phyloP scores from a whole-genome alignment of 1,140 invertebrate species.

The Aphelenchoides besseyi region DNA sequence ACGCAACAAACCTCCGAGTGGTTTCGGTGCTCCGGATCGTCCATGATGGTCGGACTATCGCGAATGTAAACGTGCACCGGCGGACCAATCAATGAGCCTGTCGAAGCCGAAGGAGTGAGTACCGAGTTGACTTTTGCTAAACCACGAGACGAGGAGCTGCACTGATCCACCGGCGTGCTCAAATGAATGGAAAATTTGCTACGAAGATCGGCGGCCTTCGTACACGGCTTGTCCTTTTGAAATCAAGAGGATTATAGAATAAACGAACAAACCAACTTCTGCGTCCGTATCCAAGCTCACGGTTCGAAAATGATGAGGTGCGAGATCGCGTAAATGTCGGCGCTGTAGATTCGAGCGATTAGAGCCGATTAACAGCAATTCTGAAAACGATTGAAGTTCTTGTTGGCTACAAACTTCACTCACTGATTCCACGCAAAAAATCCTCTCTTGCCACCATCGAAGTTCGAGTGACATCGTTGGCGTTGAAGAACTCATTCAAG shows the following conservation, averaged over 20 bases:
- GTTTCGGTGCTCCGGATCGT: conserved; percentile 6
- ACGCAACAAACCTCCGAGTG: conserved; percentile 6
- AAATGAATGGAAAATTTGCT: conserved; percentile 9
- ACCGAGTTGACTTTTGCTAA: conserved; percentile 13
- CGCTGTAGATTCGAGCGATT: conserved; percentile 12
- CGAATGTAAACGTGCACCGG: conserved; percentile 16
- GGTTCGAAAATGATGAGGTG: conserved; percentile 21
- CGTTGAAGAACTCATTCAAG: conserved; percentile 41
- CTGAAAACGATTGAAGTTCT: neutral
- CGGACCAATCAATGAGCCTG: conserved; percentile 16
- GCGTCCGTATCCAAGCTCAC: conserved; percentile 18
- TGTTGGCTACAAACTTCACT: conserved; percentile 20
- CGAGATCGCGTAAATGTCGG: conserved; percentile 9
- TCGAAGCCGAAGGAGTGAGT: conserved; percentile 13
- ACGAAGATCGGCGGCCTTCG: neutral
- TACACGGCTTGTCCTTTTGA: conserved; percentile 5
- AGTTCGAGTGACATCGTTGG: conserved; percentile 28
- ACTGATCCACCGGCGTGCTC: neutral
- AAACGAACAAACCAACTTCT: neutral
- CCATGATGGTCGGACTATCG: conserved; percentile 18
- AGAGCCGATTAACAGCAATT: conserved; percentile 18
- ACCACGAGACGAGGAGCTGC: neutral
- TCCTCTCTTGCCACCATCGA: conserved; percentile 34
- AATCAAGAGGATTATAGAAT: neutral
- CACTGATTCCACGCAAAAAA: conserved; percentile 46